These are phyloP conservation scores for Acheta domesticus DNA, from an alignment of 2,888 invertebrate genomes.

Conservation along the genomic window DNA sequence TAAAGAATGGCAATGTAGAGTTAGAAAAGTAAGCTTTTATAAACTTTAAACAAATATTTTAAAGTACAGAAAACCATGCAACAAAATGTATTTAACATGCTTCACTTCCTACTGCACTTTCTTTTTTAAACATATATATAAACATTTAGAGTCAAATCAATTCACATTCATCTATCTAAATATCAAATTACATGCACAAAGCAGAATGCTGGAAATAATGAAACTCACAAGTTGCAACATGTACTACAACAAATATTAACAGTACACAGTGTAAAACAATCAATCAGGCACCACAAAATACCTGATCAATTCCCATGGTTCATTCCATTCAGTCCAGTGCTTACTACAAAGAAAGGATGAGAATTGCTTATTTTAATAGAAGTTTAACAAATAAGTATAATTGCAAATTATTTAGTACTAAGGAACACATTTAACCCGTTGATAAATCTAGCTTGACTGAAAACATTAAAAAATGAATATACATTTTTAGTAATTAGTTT, in stretches of 20 bases:
- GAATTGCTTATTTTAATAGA: neutral
- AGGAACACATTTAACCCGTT: no score
- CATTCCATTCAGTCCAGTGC: slow-evolving; percentile 24
- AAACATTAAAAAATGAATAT: no score
- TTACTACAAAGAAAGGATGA: slow-evolving; percentile 28
- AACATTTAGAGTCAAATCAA: neutral
- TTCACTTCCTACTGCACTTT: neutral
- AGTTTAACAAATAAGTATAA: no score
- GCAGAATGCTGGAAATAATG: neutral
- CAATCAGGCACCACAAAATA: slow-evolving; percentile 22
- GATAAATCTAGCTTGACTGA: no score
- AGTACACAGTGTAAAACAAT: neutral
- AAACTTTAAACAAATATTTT: no score
- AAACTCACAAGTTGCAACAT: neutral
- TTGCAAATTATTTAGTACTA: no score
- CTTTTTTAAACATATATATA: no score
- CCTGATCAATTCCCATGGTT: slow-evolving; percentile 25
- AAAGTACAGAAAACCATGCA: no score
- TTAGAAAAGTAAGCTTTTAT: no score
- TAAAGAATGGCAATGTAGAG: no score
- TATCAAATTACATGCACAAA: neutral
- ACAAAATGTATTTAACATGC: neutral
- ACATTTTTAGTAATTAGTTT: no score
- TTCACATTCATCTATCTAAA: neutral
- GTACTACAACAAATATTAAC: neutral